Base-by-base conservation (phyloP, 2,888 invertebrate genomes). In the Ecliptopera silaceata region DNA sequence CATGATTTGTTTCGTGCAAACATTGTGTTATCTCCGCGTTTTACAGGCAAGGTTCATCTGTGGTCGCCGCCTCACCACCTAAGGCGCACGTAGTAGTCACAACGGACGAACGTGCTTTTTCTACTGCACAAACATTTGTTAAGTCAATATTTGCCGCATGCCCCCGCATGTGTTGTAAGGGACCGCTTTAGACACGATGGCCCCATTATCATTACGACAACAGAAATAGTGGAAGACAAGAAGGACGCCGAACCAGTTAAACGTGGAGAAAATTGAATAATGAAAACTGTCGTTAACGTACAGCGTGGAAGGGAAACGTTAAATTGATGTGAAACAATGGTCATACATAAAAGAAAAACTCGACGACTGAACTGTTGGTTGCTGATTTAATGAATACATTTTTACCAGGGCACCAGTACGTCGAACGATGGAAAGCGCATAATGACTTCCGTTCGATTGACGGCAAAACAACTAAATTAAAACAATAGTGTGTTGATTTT, bases 351-450 rank as follows among this genome's bases (percentile, higher is more conserved):
- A 66, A 72, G 74, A 73, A 79, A 76, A 75, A 78, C 70, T 62
- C 66, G 61, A 62, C 71, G 57, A 74, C 70, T 76, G 71, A 79
- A 72, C 72, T 70, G 66, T 70, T 77, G 77, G 77, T 85, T 79
- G 79, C 71, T 82, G 88, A 82, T 85, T 89, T 80, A 85, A 88
- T 89, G 84, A 87, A 87, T 87, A 86, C 69, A 84, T 86, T 87
- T 86, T 86, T 80, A 86, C 84, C 39, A 84, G 81, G 79, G 75
- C 82, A 79, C 64, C 77, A 82, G 77, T 81, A 86, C 80, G 76
- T 70, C 73, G 79, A 69, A 74, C 82, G 77, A 77, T 87, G 87
- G 87, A 86, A 88, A 90, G 81, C 82, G 90, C 82, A 89, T 91
- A 90, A 91, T 89, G 84, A 90, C 81, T 89, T 90, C 89, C 89